phyloP scores from a whole-genome alignment of 2,113 vertebrate species.

The Gila orcuttii region DNA sequence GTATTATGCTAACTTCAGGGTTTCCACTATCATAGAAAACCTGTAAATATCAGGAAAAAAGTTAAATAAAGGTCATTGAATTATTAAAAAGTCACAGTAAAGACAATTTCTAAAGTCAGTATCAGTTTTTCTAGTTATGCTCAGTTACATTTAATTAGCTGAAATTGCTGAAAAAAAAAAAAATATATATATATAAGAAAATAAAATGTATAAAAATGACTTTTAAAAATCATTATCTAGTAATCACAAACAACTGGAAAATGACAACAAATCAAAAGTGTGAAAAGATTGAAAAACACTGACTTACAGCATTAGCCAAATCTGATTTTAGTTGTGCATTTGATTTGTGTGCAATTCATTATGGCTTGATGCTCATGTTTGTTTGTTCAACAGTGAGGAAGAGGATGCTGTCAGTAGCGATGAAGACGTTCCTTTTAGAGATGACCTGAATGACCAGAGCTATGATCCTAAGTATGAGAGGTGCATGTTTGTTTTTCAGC shows the following conservation, averaged over 20 bases:
- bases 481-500: slow-evolving; percentile 58
- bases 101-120: not conserved
- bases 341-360: not conserved
- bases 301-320: no score
- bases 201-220: no score
- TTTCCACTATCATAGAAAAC: not conserved
- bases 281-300: not conserved
- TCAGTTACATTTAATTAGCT: not conserved
- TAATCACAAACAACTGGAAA: no score
- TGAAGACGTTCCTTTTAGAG: slow-evolving; percentile 90
- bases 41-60: not conserved
- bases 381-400: slow-evolving; percentile 63
- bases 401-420: slow-evolving; percentile 88
- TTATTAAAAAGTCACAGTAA: not conserved
- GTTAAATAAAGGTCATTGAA: not conserved
- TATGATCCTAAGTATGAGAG: slow-evolving; percentile 91
- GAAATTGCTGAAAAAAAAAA: no score
- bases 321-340: not conserved
- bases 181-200: no score
- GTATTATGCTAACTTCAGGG: not conserved
- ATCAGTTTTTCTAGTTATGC: not conserved
- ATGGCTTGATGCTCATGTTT: slow-evolving; percentile 10
- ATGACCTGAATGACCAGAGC: slow-evolving; percentile 93
- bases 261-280: no score
- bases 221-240: no score